Conservation (phyloP, 1,140 invertebrate species). For the Anagrus nilaparvatae region DNA sequence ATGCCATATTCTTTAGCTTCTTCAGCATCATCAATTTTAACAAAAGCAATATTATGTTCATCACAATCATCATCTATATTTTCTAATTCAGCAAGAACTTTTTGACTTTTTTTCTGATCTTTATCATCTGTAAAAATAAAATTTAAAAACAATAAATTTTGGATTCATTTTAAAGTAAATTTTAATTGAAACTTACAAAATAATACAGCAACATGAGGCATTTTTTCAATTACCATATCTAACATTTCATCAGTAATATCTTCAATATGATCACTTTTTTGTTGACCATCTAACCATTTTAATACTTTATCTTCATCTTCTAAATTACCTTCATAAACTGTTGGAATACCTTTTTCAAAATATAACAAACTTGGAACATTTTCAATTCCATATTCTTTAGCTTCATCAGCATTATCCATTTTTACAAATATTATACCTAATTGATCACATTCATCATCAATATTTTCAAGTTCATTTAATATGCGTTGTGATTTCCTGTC, state of each 20-base stretch:
- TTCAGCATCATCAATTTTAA: conserved; percentile 81
- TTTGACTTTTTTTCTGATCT: conserved; percentile 83
- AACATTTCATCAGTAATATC: conserved; percentile 92
- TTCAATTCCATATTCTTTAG: conserved; percentile 83
- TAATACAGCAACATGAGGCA: conserved; percentile 76
- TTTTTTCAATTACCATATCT: conserved; percentile 81
- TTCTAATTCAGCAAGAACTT: conserved; percentile 76
- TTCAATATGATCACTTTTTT: conserved; percentile 84
- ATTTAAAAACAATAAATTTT: not conserved
- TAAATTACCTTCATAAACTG: conserved; percentile 78
- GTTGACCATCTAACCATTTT: conserved; percentile 76
- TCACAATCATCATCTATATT: conserved; percentile 93
- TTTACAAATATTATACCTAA: conserved; percentile 84
- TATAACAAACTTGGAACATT: conserved; percentile 77
- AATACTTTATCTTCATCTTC: conserved; percentile 86
- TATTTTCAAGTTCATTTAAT: conserved; percentile 84
- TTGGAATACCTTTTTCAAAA: conserved; percentile 85
- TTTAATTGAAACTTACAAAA: conserved; percentile 63
- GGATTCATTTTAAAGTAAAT: not conserved
- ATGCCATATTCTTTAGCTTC: conserved; percentile 87
- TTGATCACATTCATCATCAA: conserved; percentile 87
- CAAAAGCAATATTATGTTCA: conserved; percentile 83
- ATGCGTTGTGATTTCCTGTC: conserved; percentile 79
- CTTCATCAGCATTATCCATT: conserved; percentile 82
- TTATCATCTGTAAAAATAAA: conserved; percentile 67